Base-by-base conservation (phyloP, 2,113 vertebrate species). In the Eclectus roratus region DNA sequence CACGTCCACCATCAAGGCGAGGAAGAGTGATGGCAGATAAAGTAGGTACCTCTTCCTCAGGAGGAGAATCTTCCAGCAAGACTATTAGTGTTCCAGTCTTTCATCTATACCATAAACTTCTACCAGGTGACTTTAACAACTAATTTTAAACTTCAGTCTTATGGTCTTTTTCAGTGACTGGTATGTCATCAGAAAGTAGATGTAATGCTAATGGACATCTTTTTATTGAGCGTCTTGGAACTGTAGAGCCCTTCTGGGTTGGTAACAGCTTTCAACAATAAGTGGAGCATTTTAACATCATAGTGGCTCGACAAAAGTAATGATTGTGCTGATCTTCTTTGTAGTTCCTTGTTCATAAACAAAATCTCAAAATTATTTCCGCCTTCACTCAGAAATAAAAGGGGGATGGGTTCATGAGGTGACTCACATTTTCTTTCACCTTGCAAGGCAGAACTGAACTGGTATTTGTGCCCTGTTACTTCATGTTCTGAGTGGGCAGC, bases 31-130 rank as follows among this genome's bases (percentile, higher is more conserved):
- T 99, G 95, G 97, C 98, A 7, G 99, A 99, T 97, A 99, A 99
- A 98, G 97, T 99, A 89, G 98, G 98, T 21, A 92, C 98, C 39
- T 97, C 99, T 55, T 99, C 99, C 12, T 96, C 98, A 53, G 98
- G 98, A 87, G 97, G 98, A 47, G 99, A 99, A 77, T 97, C 99
- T 33, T 98, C 99, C 73, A 98, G 97, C 97, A 99, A 99, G 98
- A 99, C 99, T 85, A 99, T 99, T 97, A 99, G 99, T 55, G 99
- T 99, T 68, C 99, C 99, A 14, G 99, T 99, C 91, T 99, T 99
- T 97, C 99, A 99, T 88, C 98, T 99, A 2, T 99, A 99, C 96
- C 99, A 99, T 98, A 99, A 99, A 94, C 98, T 99, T 66, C 98
- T 99, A 76, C 98, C 98, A 95, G 98, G 98, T 98, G 97, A 94